Conservation (phyloP, 2,888 invertebrate genomes). For the Perithous albicinctus region DNA sequence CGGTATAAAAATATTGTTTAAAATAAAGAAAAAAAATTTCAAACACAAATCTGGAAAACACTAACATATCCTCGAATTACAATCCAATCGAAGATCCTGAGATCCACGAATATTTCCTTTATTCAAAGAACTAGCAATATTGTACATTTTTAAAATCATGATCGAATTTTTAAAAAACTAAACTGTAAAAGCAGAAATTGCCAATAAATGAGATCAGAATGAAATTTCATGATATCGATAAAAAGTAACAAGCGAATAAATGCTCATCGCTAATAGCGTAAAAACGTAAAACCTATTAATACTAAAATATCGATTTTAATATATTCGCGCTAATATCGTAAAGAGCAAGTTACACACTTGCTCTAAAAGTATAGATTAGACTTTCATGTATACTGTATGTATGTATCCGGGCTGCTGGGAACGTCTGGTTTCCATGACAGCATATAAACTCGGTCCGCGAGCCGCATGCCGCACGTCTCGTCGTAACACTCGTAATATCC, state of each 20-base stretch:
- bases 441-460: constrained; percentile 53
- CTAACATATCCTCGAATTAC: too few relatives aligned
- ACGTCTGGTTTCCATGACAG: constrained; percentile 43
- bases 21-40: too few relatives aligned
- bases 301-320: not conserved
- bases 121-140: too few relatives aligned
- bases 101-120: too few relatives aligned
- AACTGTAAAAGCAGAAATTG: too few relatives aligned
- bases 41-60: too few relatives aligned
- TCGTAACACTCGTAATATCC: constrained; percentile 64
- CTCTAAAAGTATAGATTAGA: constrained; percentile 44
- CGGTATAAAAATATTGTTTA: too few relatives aligned
- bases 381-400: constrained; percentile 44
- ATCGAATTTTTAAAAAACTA: too few relatives aligned
- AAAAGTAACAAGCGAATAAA: not conserved
- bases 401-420: constrained; percentile 40
- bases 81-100: too few relatives aligned
- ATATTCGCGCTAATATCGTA: constrained; percentile 17
- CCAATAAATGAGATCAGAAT: too few relatives aligned
- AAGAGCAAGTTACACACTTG: constrained; percentile 27
- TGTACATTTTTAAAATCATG: too few relatives aligned
- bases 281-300: not conserved
- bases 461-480: constrained; percentile 56
- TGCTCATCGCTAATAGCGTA: not conserved
- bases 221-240: not conserved